Conservation (phyloP, 53 echinoderm and acorn worm species). For the Arbacia lixula region DNA sequence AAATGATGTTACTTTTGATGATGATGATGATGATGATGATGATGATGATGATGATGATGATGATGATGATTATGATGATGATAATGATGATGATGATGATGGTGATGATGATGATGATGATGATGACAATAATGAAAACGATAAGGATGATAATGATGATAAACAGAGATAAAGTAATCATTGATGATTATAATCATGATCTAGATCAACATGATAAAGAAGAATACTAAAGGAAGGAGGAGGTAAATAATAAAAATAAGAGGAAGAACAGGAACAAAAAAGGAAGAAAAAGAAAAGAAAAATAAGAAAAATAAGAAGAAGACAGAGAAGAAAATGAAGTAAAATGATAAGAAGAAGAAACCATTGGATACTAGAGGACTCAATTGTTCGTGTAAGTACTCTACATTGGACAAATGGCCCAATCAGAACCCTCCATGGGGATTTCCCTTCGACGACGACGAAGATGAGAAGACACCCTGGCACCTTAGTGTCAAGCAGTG, state of each 20-base stretch:
- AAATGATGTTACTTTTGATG: not conserved
- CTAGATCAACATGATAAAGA: not conserved
- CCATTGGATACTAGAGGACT: too few relatives aligned
- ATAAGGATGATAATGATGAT: not conserved
- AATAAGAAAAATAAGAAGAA: not conserved
- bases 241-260: not conserved
- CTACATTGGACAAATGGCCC: too few relatives aligned
- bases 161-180: not conserved
- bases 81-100: not conserved
- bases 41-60: not conserved
- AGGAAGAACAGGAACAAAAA: too few relatives aligned
- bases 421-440: too few relatives aligned
- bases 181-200: not conserved
- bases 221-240: not conserved
- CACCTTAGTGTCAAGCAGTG: too few relatives aligned
- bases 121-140: not conserved
- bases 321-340: not conserved
- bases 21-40: not conserved
- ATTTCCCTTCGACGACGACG: too few relatives aligned
- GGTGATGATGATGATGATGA: not conserved
- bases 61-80: not conserved
- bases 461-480: too few relatives aligned
- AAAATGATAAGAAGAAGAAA: too few relatives aligned
- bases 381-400: too few relatives aligned
- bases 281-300: not conserved